These are phyloP conservation scores for Megaptera novaeangliae DNA, from an alignment of 2,113 vertebrate genomes.

Conservation along the genomic window DNA sequence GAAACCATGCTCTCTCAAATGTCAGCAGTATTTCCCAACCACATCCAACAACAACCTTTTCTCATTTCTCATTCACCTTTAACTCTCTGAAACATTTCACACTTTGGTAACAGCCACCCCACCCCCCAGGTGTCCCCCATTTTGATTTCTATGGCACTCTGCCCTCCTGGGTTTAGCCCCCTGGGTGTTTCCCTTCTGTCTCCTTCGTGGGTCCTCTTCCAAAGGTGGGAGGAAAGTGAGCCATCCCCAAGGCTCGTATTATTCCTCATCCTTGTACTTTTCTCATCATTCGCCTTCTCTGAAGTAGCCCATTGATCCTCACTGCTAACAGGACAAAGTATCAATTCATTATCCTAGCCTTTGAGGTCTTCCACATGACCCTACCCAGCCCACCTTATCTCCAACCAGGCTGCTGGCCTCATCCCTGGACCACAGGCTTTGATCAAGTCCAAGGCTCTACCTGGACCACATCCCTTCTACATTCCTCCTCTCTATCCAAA, in stretches of 20 bases:
- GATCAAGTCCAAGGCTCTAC: not conserved
- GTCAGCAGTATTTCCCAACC: not conserved
- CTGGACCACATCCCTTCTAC: rapidly evolving
- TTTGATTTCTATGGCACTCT: not conserved
- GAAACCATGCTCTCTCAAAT: not conserved
- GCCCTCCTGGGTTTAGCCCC: not conserved
- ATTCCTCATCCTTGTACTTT: not conserved
- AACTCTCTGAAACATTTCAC: not conserved
- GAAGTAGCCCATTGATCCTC: not conserved
- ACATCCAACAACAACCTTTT: not conserved
- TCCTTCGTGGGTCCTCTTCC: not conserved
- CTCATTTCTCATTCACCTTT: not conserved
- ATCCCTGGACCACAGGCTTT: not conserved
- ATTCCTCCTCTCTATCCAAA: not conserved
- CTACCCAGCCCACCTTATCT: not conserved
- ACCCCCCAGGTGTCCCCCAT: not conserved
- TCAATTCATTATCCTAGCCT: no score
- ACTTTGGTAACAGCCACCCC: not conserved
- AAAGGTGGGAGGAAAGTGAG: not conserved
- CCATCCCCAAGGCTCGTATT: not conserved
- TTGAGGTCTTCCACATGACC: not conserved
- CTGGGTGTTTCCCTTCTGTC: not conserved
- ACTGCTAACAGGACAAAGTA: not conserved
- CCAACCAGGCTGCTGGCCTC: not conserved
- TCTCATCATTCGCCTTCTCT: not conserved